A percentile compares a stretch with the other conserved stretches of the same genome.
These are phyloP conservation scores for Dasyornis broadbenti DNA, from an alignment of 2,113 vertebrate species.

Conservation along the genomic window DNA sequence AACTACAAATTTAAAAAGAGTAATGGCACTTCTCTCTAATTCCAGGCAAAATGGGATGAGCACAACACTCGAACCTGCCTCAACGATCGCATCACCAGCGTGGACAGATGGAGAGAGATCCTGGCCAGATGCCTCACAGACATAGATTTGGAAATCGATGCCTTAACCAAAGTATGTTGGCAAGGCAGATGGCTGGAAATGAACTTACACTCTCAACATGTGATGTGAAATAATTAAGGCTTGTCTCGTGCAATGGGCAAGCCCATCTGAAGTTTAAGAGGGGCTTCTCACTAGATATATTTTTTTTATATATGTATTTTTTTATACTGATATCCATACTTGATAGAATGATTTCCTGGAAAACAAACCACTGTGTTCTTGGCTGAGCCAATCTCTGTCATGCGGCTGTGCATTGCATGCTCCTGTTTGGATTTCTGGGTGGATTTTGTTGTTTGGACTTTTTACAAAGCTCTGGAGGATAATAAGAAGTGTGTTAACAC, in stretches of 20 bases:
- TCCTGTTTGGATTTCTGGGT: not conserved
- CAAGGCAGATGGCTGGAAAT: slow-evolving; percentile 38
- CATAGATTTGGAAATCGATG: slow-evolving; percentile 84
- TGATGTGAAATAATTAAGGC: not conserved
- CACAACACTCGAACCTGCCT: slow-evolving; percentile 77
- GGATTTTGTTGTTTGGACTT: not conserved
- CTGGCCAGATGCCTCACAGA: slow-evolving; percentile 81
- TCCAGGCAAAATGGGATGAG: slow-evolving; percentile 87
- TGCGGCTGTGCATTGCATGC: not conserved
- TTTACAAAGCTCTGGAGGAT: not conserved
- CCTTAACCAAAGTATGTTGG: slow-evolving; percentile 69
- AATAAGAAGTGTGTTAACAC: not conserved
- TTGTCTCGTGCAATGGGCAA: not conserved
- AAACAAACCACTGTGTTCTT: not conserved
- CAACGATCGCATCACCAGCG: slow-evolving; percentile 75
- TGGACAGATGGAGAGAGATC: slow-evolving; percentile 82
- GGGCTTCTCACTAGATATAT: not conserved
- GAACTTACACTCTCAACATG: not conserved
- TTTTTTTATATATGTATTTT: not conserved
- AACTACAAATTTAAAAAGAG: not conserved
- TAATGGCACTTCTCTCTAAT: not conserved
- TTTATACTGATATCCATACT: not conserved
- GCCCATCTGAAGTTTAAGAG: not conserved
- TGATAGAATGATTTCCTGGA: not conserved
- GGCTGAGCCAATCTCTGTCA: not conserved